Evolutionary conservation across 2,113 vertebrate species (phyloP).

Genomic region (Labrus mixtus): DNA sequence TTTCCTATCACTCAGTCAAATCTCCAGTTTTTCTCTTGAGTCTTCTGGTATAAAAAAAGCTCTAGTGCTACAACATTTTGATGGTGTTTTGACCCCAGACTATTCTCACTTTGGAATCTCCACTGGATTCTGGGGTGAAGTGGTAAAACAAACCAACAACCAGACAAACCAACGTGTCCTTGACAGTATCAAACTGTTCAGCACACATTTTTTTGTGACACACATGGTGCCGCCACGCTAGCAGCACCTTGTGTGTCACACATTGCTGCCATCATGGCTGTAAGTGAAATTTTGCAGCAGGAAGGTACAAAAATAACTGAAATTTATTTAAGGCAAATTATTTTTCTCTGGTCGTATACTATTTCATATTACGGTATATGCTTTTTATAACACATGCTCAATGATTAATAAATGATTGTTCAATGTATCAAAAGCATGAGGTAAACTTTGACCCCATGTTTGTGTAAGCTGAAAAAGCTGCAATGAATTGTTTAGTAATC

Average conservation of each 20-base stretch:
- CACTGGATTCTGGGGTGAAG: neutral
- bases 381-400: too few relatives aligned
- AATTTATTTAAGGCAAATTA: too few relatives aligned
- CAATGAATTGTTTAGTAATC: too few relatives aligned
- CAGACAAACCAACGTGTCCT: too few relatives aligned
- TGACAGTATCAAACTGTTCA: neutral
- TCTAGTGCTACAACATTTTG: neutral
- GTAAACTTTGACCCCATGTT: too few relatives aligned
- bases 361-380: too few relatives aligned
- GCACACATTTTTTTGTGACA: neutral
- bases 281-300: neutral
- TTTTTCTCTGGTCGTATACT: too few relatives aligned
- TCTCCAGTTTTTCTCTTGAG: conserved; percentile 45
- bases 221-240: neutral
- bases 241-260: neutral
- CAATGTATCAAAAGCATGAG: too few relatives aligned
- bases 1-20: conserved; percentile 56
- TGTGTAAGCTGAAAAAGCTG: too few relatives aligned
- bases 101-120: neutral
- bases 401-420: too few relatives aligned
- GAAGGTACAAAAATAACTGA: neutral
- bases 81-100: neutral
- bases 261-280: neutral
- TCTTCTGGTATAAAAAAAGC: conserved; percentile 22
- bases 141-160: neutral